These are phyloP conservation scores for Vulpes vulpes DNA, from an alignment of 2,113 vertebrate genomes.

Conservation along the genomic window DNA sequence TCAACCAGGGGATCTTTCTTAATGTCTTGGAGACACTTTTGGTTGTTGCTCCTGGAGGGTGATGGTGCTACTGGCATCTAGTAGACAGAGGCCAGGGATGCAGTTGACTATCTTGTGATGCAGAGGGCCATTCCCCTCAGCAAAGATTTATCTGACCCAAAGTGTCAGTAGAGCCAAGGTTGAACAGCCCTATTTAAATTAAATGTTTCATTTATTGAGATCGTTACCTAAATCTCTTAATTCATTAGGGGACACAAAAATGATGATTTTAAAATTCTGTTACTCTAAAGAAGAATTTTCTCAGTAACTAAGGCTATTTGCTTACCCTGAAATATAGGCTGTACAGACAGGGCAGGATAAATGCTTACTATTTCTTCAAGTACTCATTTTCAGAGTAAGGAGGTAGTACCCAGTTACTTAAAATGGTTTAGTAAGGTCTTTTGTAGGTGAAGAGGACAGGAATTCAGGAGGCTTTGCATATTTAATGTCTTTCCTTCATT, in stretches of 20 bases:
- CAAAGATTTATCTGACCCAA: background rate
- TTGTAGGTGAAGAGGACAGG: background rate
- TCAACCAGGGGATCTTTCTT: background rate
- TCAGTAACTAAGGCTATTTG: background rate
- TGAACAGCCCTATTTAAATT: background rate
- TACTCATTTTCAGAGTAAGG: slow-evolving; percentile 18
- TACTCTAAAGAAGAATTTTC: background rate
- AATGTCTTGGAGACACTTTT: background rate
- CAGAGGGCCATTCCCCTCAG: background rate
- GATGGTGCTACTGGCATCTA: background rate
- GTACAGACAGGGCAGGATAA: background rate
- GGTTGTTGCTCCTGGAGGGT: background rate
- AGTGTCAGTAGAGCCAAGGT: background rate
- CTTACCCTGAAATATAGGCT: background rate
- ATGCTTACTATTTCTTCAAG: background rate
- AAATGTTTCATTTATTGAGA: background rate
- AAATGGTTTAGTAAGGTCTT: background rate
- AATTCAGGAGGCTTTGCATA: background rate
- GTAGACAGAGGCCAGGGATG: background rate
- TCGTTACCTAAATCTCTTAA: background rate
- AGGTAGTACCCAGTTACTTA: background rate
- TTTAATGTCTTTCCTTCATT: background rate
- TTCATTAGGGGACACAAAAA: background rate
- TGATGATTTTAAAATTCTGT: slow-evolving; percentile 9
- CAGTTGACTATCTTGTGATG: background rate